These are phyloP conservation scores for Aythya baeri DNA, from an alignment of 2,113 vertebrate genomes.

Conservation along the genomic window DNA sequence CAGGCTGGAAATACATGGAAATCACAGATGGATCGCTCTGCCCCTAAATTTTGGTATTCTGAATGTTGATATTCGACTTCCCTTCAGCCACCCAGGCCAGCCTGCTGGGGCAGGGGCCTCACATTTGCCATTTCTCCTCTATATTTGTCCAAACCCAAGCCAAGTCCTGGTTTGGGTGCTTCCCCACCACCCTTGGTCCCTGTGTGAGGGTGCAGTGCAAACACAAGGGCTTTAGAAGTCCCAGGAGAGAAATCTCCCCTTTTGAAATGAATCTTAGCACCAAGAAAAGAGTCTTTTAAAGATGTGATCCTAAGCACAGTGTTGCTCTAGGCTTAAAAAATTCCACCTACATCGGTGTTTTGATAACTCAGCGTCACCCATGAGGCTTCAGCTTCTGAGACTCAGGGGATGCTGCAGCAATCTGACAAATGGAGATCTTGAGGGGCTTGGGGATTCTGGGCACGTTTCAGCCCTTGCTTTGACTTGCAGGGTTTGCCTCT, in stretches of 20 bases:
- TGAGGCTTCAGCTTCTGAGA: not conserved
- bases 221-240: slow-evolving; percentile 63
- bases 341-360: not conserved
- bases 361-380: not conserved
- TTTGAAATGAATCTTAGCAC: slow-evolving; percentile 52
- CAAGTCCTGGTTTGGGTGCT: slow-evolving; percentile 7
- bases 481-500: not conserved
- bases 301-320: not conserved
- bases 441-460: not conserved
- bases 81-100: slow-evolving; percentile 4
- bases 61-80: slow-evolving; percentile 45
- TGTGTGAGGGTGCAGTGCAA: slow-evolving; percentile 39
- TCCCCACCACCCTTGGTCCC: not conserved
- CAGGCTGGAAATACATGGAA: not conserved
- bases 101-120: slow-evolving; percentile 32
- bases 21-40: not conserved
- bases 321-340: not conserved
- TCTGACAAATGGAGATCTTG: not conserved
- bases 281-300: slow-evolving; percentile 43
- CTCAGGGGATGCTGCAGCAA: not conserved
- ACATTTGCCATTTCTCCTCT: slow-evolving; percentile 49
- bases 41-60: not conserved
- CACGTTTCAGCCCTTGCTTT: not conserved
- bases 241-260: slow-evolving; percentile 47
- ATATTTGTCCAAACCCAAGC: not conserved